A percentile compares a stretch with the other conserved stretches of the same genome.
phyloP scores from a whole-genome alignment of 2,797 vertebrate species.

The Numenius phaeopus region DNA sequence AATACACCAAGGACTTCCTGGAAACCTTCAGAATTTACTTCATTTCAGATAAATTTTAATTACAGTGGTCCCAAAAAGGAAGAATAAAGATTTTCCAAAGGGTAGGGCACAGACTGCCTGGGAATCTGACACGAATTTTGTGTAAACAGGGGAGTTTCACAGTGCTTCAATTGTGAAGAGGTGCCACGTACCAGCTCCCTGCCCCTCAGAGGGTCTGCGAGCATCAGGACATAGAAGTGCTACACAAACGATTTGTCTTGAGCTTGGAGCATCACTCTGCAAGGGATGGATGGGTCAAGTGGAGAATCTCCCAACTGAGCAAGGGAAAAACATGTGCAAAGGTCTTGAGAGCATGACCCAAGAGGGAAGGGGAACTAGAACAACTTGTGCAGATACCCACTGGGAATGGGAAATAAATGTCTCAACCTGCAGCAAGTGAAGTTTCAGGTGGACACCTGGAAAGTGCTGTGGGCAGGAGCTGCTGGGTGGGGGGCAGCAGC shows the following conservation, averaged over 20 bases:
- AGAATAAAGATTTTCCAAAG: not conserved
- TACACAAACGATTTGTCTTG: fast-evolving
- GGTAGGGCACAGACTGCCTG: not conserved
- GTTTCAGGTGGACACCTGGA: not conserved
- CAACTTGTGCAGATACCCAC: not conserved
- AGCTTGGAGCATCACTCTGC: not conserved
- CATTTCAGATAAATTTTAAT: not conserved
- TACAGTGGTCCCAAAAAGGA: not conserved
- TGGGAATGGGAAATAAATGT: not conserved
- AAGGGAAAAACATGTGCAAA: not conserved
- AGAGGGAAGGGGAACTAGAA: not conserved
- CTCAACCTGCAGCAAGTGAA: not conserved
- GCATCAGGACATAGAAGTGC: not conserved
- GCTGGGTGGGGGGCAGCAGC: not conserved
- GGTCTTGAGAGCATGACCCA: not conserved
- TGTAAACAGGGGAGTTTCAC: not conserved
- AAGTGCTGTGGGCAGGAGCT: not conserved
- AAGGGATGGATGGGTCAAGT: not conserved
- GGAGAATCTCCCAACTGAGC: not conserved
- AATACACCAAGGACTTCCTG: not conserved
- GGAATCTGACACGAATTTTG: not conserved
- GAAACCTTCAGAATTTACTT: not conserved
- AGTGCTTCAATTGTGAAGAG: not conserved
- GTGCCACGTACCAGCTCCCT: not conserved
- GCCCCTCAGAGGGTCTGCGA: not conserved